A percentile compares a stretch with the other conserved stretches of the same genome.
These are phyloP conservation scores for Pimephales promelas DNA, from an alignment of 2,113 vertebrate species.

Conservation along the genomic window DNA sequence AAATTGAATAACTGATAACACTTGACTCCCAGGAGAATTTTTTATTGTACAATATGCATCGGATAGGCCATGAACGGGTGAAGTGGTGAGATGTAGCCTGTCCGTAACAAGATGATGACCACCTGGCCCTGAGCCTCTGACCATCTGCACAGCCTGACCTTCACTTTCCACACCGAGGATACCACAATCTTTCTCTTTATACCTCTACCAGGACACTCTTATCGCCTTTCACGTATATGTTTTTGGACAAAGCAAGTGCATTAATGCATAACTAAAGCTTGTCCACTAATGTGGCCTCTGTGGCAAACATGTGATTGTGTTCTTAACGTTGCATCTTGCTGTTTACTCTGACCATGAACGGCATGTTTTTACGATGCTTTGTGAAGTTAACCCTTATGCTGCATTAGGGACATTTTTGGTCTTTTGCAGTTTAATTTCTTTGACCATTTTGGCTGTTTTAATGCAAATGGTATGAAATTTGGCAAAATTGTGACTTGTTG, in stretches of 20 bases:
- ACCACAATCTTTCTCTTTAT: not conserved
- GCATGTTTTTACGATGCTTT: not conserved
- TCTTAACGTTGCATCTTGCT: not conserved
- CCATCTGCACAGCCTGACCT: conserved; percentile 18
- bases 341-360: not conserved
- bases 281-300: not conserved
- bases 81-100: not conserved
- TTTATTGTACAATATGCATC: not conserved
- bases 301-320: not conserved
- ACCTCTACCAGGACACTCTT: not conserved
- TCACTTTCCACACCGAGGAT: not conserved
- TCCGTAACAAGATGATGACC: not conserved
- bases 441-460: no score
- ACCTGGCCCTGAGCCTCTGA: conserved; percentile 3
- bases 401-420: no score
- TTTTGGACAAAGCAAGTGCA: not conserved
- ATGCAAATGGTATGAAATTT: no score
- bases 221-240: not conserved
- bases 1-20: not conserved
- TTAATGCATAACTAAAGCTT: not conserved
- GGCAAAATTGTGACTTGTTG: no score
- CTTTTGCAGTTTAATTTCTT: no score
- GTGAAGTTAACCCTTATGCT: no score
- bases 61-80: not conserved
- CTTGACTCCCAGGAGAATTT: not conserved